phyloP scores from a whole-genome alignment of 2,797 vertebrate species.

The Enteromius paludinosus region DNA sequence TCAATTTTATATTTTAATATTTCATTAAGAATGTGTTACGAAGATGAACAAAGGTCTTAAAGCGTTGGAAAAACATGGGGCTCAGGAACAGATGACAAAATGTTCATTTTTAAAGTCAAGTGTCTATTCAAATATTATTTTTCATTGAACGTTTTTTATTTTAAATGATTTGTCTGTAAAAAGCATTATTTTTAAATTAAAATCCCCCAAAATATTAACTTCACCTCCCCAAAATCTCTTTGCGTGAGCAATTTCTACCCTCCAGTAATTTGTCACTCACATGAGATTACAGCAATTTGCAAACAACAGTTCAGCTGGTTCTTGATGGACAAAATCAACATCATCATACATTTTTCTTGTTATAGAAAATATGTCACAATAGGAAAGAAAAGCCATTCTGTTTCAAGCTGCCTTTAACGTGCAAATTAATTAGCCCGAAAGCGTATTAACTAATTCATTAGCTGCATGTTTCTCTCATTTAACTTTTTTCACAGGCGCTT shows the following conservation, averaged over 20 bases:
- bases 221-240: neutral
- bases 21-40: neutral
- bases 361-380: neutral
- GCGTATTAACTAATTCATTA: conserved; percentile 25
- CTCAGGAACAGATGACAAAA: neutral
- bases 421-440: conserved; percentile 20
- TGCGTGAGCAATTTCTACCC: neutral
- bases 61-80: neutral
- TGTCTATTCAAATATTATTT: too few species aligned
- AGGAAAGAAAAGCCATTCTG: neutral
- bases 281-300: neutral
- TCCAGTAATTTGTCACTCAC: neutral
- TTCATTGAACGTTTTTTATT: neutral
- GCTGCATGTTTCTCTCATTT: conserved; percentile 21
- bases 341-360: neutral
- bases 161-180: neutral
- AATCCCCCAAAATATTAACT: neutral
- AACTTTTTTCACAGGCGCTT: conserved; percentile 82
- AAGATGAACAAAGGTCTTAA: too few species aligned
- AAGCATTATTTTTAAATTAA: neutral
- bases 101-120: too few species aligned
- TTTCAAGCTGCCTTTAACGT: neutral
- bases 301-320: neutral
- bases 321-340: neutral
- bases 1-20: neutral